A percentile compares a stretch with the other conserved stretches of the same genome.
Evolutionary conservation across 2,797 vertebrate genomes (phyloP).

Genomic region (Sebastes hopkinsi): DNA sequence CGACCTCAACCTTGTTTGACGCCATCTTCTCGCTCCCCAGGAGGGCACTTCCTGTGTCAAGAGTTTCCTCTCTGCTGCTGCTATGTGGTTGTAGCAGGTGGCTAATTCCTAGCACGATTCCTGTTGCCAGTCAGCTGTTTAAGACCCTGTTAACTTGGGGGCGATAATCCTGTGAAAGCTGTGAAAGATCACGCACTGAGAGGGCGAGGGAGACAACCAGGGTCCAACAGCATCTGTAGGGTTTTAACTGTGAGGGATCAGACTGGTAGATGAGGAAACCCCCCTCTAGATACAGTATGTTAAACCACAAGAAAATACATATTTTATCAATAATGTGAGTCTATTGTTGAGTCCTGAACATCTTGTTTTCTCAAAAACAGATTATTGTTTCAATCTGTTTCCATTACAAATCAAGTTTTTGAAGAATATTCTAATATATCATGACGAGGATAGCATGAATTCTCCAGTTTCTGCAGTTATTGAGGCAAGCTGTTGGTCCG

Average conservation of each 20-base stretch:
- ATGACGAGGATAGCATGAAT: neutral
- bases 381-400: neutral
- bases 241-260: conserved; percentile 8
- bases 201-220: conserved; percentile 23
- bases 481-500: neutral
- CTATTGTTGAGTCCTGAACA: neutral
- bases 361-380: neutral
- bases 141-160: conserved; percentile 62
- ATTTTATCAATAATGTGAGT: neutral
- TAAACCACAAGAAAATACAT: neutral
- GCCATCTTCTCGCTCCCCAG: conserved; percentile 37
- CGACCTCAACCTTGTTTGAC: conserved; percentile 66
- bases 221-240: neutral
- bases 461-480: neutral
- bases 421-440: neutral
- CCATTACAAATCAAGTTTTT: neutral
- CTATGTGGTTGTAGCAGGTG: conserved; percentile 66
- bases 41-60: conserved; percentile 30
- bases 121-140: conserved; percentile 71
- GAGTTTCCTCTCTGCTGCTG: neutral
- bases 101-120: conserved; percentile 61
- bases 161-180: conserved; percentile 68
- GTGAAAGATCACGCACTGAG: conserved; percentile 52
- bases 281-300: neutral
- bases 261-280: neutral